These are phyloP conservation scores for Lampris megalopsis DNA, from an alignment of 2,113 vertebrate species.

Conservation along the genomic window DNA sequence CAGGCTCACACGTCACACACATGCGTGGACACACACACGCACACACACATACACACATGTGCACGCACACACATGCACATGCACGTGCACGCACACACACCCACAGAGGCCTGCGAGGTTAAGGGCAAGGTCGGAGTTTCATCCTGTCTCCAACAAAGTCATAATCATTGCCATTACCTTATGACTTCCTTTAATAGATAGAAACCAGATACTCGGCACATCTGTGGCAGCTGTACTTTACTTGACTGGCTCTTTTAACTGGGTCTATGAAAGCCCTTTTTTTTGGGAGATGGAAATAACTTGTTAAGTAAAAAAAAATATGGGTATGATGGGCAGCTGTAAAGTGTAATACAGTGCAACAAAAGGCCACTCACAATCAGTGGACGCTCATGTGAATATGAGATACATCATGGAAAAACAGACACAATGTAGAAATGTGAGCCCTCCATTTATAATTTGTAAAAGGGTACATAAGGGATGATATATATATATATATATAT, in stretches of 20 bases:
- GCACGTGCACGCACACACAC: neutral
- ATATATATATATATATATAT: too few relatives aligned
- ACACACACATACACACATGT: neutral
- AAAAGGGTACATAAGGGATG: too few relatives aligned
- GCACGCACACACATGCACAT: neutral
- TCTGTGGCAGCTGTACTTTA: constrained; percentile 8
- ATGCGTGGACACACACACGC: neutral
- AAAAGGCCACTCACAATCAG: too few relatives aligned
- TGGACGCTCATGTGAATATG: too few relatives aligned
- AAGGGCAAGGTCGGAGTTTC: constrained; percentile 33
- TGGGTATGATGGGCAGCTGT: too few relatives aligned
- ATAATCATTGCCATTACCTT: constrained; percentile 23
- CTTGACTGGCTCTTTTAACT: neutral
- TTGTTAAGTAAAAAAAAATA: too few relatives aligned
- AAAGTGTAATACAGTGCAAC: too few relatives aligned
- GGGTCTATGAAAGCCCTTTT: too few relatives aligned
- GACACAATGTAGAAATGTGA: too few relatives aligned
- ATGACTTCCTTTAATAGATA: constrained; percentile 11
- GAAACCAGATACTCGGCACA: constrained; percentile 15
- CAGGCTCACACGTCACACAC: neutral
- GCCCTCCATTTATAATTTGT: too few relatives aligned
- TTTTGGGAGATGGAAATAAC: too few relatives aligned
- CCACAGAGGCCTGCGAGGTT: constrained; percentile 2
- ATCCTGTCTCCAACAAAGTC: constrained; percentile 16
- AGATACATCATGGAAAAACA: too few relatives aligned